Conservation (phyloP, 2,888 invertebrate genomes). For the Agrypnus murinus region DNA sequence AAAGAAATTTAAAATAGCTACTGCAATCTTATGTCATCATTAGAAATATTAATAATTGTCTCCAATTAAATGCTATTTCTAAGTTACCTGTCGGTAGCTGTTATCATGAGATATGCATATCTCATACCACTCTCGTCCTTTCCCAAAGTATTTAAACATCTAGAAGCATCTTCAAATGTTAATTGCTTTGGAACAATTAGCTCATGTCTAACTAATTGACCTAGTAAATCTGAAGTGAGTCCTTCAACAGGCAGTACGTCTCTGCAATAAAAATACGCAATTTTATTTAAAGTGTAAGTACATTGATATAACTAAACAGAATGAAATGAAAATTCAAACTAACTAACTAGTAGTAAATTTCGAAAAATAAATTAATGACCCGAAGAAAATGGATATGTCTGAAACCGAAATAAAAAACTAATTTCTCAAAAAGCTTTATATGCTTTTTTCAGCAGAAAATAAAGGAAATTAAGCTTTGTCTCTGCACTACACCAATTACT, state of each 20-base stretch:
- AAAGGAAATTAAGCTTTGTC: background rate
- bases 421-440: too few relatives aligned
- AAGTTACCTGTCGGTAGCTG: constrained; percentile 68
- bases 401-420: too few relatives aligned
- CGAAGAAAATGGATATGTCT: too few relatives aligned
- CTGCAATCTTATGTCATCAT: background rate
- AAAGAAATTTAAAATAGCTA: too few relatives aligned
- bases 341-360: background rate
- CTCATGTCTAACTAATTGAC: constrained; percentile 48
- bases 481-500: too few relatives aligned
- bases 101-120: constrained; percentile 76
- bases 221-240: background rate
- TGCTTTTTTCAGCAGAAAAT: background rate
- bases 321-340: background rate
- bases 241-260: constrained; percentile 16
- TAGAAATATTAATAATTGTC: constrained; percentile 27
- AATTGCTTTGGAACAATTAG: constrained; percentile 62
- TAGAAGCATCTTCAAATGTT: constrained; percentile 67
- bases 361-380: too few relatives aligned
- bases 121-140: constrained; percentile 70
- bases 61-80: constrained; percentile 17
- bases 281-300: too few relatives aligned
- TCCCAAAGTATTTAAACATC: constrained; percentile 67
- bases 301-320: too few relatives aligned
- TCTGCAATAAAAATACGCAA: constrained; percentile 13